A percentile compares a stretch with the other conserved stretches of the same genome.
phyloP scores from a whole-genome alignment of 2,888 invertebrate species.

The Melanargia galathea region DNA sequence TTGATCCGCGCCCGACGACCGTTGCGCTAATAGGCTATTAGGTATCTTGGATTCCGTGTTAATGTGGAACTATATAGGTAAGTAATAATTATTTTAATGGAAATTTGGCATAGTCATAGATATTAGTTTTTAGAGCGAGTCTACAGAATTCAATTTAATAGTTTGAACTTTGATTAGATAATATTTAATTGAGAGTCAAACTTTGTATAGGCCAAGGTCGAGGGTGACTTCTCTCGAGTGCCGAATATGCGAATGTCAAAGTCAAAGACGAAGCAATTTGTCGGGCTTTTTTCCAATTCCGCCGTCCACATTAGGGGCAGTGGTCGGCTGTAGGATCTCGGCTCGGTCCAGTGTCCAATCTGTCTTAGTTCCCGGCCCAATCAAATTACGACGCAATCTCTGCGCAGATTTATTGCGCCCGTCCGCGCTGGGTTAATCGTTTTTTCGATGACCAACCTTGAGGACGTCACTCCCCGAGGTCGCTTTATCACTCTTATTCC shows the following conservation, averaged over 20 bases:
- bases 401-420: slow-evolving; percentile 38
- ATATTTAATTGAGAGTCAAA: too few species aligned
- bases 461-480: slow-evolving; percentile 46
- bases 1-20: too few species aligned
- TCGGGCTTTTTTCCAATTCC: slow-evolving; percentile 7
- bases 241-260: not conserved
- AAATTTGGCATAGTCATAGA: too few species aligned
- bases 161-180: too few species aligned
- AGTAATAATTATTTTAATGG: too few species aligned
- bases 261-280: slow-evolving; percentile 1
- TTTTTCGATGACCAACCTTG: slow-evolving; percentile 41
- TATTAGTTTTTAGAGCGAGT: too few species aligned
- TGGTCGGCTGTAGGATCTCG: slow-evolving; percentile 8
- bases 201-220: too few species aligned
- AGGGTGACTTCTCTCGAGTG: too few species aligned
- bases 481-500: slow-evolving; percentile 60
- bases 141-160: too few species aligned
- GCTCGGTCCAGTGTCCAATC: slow-evolving; percentile 22
- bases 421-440: slow-evolving; percentile 42
- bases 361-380: slow-evolving; percentile 33
- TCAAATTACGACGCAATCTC: slow-evolving; percentile 39
- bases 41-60: too few species aligned
- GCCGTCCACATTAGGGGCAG: slow-evolving; percentile 7
- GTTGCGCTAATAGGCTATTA: too few species aligned
- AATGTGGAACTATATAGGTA: too few species aligned